A percentile compares a stretch with the other conserved stretches of the same genome.
phyloP scores from a whole-genome alignment of 2,113 vertebrate species.

The Xenopus tropicalis region DNA sequence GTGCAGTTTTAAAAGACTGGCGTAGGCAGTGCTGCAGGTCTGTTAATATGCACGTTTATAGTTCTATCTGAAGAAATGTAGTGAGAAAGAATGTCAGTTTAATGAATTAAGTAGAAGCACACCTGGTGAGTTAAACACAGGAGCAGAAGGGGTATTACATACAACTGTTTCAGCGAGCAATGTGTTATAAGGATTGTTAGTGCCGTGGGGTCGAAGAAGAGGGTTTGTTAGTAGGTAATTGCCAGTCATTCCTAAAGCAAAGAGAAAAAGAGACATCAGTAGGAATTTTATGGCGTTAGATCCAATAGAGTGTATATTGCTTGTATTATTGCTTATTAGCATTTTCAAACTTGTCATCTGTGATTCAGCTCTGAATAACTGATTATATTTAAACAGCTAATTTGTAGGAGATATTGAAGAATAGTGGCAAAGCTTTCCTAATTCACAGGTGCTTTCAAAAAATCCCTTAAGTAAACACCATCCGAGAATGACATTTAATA shows the following conservation, averaged over 20 bases:
- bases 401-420: slow-evolving; percentile 62
- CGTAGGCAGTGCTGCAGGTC: slow-evolving; percentile 55
- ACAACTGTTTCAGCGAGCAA: slow-evolving; percentile 99
- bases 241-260: slow-evolving; percentile 98
- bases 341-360: slow-evolving; percentile 54
- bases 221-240: slow-evolving; percentile 99
- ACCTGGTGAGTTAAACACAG: slow-evolving; percentile 99
- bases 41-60: slow-evolving; percentile 49
- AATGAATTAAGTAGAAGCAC: slow-evolving; percentile 83
- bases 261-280: slow-evolving; percentile 78
- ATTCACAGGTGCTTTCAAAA: slow-evolving; percentile 68
- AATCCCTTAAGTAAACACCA: slow-evolving; percentile 71
- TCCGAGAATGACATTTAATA: slow-evolving; percentile 71
- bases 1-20: slow-evolving; percentile 78
- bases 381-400: slow-evolving; percentile 60
- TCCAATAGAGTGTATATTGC: slow-evolving; percentile 59
- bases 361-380: slow-evolving; percentile 59
- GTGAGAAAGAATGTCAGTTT: slow-evolving; percentile 49
- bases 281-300: slow-evolving; percentile 64
- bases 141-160: slow-evolving; percentile 97
- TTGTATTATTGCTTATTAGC: slow-evolving; percentile 50
- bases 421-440: slow-evolving; percentile 58
- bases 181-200: slow-evolving; percentile 99
- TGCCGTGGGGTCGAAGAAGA: slow-evolving; percentile 99
- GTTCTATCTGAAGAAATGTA: slow-evolving; percentile 56